Evolutionary conservation across 2,797 vertebrate species (phyloP).

Genomic region (Crenichthys baileyi): DNA sequence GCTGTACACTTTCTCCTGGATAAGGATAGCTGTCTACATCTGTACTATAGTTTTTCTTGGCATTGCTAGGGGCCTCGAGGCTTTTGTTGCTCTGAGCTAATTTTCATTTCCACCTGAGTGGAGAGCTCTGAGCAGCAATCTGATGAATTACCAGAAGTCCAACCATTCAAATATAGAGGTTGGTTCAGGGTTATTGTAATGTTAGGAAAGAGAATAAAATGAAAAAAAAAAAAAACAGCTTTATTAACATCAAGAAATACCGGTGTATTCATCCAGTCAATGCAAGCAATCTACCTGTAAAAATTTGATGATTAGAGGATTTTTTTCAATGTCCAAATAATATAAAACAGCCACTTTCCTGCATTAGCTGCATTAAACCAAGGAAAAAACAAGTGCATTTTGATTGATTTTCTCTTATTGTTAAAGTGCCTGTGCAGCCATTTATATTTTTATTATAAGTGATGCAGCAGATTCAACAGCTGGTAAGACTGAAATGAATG

Average conservation of each 20-base stretch:
- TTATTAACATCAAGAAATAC: conserved; percentile 23
- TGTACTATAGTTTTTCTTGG: conserved; percentile 13
- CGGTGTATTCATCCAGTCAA: conserved; percentile 1
- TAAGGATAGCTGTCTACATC: conserved; percentile 28
- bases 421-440: conserved; percentile 21
- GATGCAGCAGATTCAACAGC: conserved; percentile 23
- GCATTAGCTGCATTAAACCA: neutral
- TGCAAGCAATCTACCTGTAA: conserved; percentile 12
- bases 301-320: neutral
- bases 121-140: conserved; percentile 33
- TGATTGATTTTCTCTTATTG: conserved; percentile 45
- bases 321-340: conserved; percentile 11
- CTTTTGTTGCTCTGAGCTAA: conserved; percentile 48
- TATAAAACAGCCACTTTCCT: conserved; percentile 12
- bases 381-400: conserved; percentile 27
- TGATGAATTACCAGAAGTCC: conserved; percentile 62
- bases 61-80: conserved; percentile 24
- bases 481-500: conserved; percentile 18
- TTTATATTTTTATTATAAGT: conserved; percentile 32
- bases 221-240: conserved; percentile 19
- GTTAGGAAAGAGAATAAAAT: conserved; percentile 1
- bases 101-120: conserved; percentile 53
- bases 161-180: conserved; percentile 58
- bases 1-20: conserved; percentile 16
- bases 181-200: conserved; percentile 54